These are phyloP conservation scores for Caerostris darwini DNA, from an alignment of 1,140 invertebrate species.

Conservation along the genomic window DNA sequence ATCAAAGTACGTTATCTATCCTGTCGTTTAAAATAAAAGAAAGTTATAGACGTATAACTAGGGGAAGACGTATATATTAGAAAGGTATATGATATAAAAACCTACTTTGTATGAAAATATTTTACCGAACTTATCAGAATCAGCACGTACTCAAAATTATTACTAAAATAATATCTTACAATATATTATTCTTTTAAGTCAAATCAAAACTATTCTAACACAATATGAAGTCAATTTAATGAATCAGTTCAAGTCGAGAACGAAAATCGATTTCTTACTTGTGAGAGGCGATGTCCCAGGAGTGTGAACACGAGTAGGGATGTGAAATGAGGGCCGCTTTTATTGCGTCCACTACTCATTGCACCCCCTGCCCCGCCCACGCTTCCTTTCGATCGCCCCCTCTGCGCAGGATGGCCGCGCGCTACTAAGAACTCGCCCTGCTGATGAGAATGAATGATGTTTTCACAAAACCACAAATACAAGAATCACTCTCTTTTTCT, in stretches of 20 bases:
- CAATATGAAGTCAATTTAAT: too few species aligned
- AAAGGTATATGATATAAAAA: too few species aligned
- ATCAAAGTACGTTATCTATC: too few species aligned
- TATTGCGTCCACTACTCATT: conserved; percentile 30
- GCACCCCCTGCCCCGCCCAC: conserved; percentile 34
- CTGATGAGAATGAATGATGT: conserved; percentile 47
- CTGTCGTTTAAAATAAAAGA: too few species aligned
- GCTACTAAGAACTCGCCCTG: conserved; percentile 27
- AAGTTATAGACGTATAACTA: too few species aligned
- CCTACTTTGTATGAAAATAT: too few species aligned
- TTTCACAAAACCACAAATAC: conserved; percentile 51
- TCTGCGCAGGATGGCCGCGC: conserved; percentile 3
- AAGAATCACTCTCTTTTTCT: neutral
- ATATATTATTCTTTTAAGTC: too few species aligned
- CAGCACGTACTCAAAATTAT: too few species aligned
- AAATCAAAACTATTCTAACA: too few species aligned
- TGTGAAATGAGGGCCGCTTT: neutral
- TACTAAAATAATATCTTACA: too few species aligned
- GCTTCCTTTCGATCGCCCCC: conserved; percentile 30
- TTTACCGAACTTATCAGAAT: too few species aligned
- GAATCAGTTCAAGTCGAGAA: neutral
- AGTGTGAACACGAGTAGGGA: conserved; percentile 3
- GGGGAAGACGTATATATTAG: too few species aligned
- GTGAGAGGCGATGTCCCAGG: neutral
- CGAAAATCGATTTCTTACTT: neutral